Base-by-base conservation (phyloP, 2,888 invertebrate genomes). In the Campopleginae sp. region DNA sequence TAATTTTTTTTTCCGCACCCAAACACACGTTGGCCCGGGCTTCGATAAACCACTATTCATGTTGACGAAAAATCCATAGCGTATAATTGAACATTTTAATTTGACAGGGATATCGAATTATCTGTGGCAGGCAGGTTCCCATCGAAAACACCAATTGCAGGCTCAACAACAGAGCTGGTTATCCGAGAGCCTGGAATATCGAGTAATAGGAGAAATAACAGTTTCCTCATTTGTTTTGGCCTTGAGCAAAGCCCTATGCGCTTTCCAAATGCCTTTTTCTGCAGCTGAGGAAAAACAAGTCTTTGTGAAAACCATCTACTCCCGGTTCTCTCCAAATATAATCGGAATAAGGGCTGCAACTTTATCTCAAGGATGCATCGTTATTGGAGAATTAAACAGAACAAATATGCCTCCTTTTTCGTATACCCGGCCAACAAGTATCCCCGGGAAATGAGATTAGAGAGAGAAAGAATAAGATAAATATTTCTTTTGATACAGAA, bases 381-480 rank as follows among this genome's bases (percentile, higher is more conserved):
- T 82, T 82, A 77, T 82, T 66, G 70, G 65, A 65, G 54, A 71
- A 65, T 82, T 66, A 61, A 77, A 63, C 42, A 8, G 19, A 58
- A 68, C 14, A 65, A 54, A 33, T 65, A 65, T 63, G 12, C 44
- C 31, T 23, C n/a, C 27, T 51, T 48, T 68, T 58, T 14, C 58
- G 61, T 70, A 38, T 23, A 23, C 8, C 12, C 31, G 12, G 46
- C 61, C 8, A 48, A 51, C 19, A 51, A 31, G 48, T 44, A 46
- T 48, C 48, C 23, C 48, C 31, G 51, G 63, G 12, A 71, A 76
- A 71, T 27, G 58, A 58, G 38, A 58, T 42, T 48, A 61, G 71
- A 54, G 17, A 8, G 75, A 66, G 33, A 33, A 17, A 38, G 80
- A 54, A 38, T 10, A 42, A 42, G 66, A 66, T 14, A 63, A 66